Base-by-base conservation (phyloP, 2,888 invertebrate genomes). In the Thecocarcelia acutangulata region DNA sequence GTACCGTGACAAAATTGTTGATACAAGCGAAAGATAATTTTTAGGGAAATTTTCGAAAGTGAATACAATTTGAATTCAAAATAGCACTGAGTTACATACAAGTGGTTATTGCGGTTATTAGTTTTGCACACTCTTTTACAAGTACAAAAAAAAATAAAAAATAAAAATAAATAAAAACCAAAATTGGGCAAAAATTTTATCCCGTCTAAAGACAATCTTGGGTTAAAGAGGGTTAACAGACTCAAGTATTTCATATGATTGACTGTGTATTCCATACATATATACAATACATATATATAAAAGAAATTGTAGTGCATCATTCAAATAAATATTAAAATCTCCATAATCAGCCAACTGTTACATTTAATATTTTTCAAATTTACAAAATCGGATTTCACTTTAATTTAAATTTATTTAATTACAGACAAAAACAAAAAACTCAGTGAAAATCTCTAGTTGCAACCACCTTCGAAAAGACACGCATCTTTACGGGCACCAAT, bases 361-460 rank as follows among this genome's bases (percentile, higher is more conserved):
- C 70, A 54, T n/a, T 70, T 66, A 59, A 46, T 64, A 37, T 56
- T 54, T 56, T 48, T 66, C 24, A 24, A 66, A 40, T 59, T 63
- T 44, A 70, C 42, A n/a, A 66, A 74, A 75, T 59, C 28, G 59
- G 74, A 78, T 82, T 82, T 82, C 82, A 70, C 82, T 82, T 82
- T 78, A 82, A 76, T 82, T 82, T 78, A 82, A 78, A 82, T 78
- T 82, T 78, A 8, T 74, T 21, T 46, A 74, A 54, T 24, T 50
- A 58, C 59, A 75, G 46, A 61, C 44, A 59, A 17, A 46, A 46
- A 72, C 69, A 78, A 54, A 52, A 75, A 59, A 75, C 52, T 42
- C 61, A 56, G 42, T 74, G 40, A 17, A 59, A 59, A 44, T 50
- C 9, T 24, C n/a, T 15, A 37, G 46, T 52, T 48, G 40, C 24